Conservation (phyloP, 2,113 vertebrate species). For the Indicator maculatus region DNA sequence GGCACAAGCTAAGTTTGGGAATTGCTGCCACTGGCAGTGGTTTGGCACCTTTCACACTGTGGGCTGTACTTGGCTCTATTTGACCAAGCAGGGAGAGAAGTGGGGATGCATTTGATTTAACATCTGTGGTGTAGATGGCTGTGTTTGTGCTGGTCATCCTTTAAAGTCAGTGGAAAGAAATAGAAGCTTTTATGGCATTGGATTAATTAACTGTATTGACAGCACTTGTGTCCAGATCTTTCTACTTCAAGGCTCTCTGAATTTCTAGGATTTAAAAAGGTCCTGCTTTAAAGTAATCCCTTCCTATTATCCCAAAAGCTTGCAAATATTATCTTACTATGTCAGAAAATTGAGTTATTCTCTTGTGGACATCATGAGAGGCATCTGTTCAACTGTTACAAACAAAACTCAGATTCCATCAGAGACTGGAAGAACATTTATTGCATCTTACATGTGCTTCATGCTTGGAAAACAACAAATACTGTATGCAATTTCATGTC, state of each 20-base stretch:
- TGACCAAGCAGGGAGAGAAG: not conserved
- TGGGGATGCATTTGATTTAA: not conserved
- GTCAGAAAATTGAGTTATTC: not conserved
- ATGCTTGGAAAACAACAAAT: not conserved
- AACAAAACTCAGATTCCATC: not conserved
- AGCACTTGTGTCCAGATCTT: not conserved
- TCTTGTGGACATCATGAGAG: not conserved
- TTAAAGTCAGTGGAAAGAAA: not conserved
- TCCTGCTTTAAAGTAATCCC: not conserved
- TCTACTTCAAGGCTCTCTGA: not conserved
- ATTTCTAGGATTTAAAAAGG: not conserved
- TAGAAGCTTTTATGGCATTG: not conserved
- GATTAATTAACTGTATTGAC: not conserved
- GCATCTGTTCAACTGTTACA: not conserved
- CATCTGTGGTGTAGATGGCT: not conserved
- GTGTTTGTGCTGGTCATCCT: not conserved
- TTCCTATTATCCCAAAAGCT: not conserved
- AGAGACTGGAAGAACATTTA: not conserved
- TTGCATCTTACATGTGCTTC: not conserved
- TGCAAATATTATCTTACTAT: not conserved
- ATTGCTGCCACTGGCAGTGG: fast-evolving
- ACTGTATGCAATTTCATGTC: not conserved
- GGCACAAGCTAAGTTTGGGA: not conserved
- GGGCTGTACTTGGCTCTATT: fast-evolving
- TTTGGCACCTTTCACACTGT: fast-evolving